phyloP scores from a whole-genome alignment of 2,113 vertebrate species.

The Callocephalon fimbriatum region DNA sequence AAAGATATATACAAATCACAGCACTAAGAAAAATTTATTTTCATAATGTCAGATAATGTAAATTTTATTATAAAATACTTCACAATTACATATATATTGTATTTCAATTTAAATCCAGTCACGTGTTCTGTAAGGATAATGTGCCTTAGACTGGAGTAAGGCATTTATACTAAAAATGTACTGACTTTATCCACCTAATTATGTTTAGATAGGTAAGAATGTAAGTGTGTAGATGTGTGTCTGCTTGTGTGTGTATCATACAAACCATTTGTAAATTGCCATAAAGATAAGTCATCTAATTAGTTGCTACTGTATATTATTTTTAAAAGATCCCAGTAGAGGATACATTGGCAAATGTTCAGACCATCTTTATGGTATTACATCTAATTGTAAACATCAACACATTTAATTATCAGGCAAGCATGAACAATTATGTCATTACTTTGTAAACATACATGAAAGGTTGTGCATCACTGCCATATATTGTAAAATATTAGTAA shows the following conservation, averaged over 20 bases:
- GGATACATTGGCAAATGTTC: conserved; percentile 53
- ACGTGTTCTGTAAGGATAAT: conserved; percentile 47
- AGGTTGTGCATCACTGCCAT: conserved; percentile 33
- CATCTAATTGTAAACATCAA: conserved; percentile 54
- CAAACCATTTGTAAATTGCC: not conserved
- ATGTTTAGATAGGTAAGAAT: not conserved
- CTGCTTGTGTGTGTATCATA: not conserved
- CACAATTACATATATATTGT: conserved; percentile 67
- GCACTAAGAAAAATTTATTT: conserved; percentile 24
- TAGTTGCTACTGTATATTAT: conserved; percentile 30
- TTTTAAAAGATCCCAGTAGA: conserved; percentile 24
- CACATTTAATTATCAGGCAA: conserved; percentile 61
- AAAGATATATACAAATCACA: conserved; percentile 61
- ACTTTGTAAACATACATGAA: conserved; percentile 57
- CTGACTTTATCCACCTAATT: conserved; percentile 12
- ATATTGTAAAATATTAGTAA: conserved; percentile 10
- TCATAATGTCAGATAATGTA: conserved; percentile 52
- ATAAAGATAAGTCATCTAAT: conserved; percentile 23
- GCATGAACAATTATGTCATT: conserved; percentile 51
- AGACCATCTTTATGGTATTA: conserved; percentile 63
- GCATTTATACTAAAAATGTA: conserved; percentile 23
- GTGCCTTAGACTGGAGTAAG: conserved; percentile 32
- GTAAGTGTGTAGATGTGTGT: not conserved
- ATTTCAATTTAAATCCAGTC: conserved; percentile 65
- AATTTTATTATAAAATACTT: conserved; percentile 71